phyloP scores from a whole-genome alignment of 2,113 vertebrate species.

The Silurus meridionalis region DNA sequence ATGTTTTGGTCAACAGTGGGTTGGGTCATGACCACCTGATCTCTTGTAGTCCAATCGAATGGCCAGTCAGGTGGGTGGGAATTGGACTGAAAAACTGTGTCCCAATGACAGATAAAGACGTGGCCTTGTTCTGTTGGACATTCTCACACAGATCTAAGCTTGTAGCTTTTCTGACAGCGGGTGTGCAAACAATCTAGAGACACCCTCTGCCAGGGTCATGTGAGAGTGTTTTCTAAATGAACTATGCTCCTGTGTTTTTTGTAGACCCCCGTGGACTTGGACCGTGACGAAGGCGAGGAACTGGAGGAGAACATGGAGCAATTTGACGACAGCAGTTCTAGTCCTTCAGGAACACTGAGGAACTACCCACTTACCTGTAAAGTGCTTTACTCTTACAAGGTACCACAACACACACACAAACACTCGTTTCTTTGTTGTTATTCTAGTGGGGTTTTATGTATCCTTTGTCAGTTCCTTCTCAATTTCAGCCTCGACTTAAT shows the following conservation, averaged over 20 bases:
- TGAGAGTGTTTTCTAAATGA: neutral
- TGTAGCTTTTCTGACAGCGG: neutral
- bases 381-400: constrained; percentile 97
- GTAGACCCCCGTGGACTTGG: constrained; percentile 85
- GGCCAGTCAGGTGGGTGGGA: neutral
- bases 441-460: neutral
- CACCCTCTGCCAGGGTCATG: neutral
- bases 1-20: neutral
- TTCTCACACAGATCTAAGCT: neutral
- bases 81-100: neutral
- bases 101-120: neutral
- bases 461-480: neutral
- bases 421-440: neutral
- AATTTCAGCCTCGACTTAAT: neutral
- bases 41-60: constrained; percentile 28
- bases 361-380: constrained; percentile 98
- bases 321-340: constrained; percentile 96
- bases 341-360: constrained; percentile 94
- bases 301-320: constrained; percentile 96
- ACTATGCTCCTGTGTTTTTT: constrained; percentile 48
- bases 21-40: constrained; percentile 31
- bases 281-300: constrained; percentile 92
- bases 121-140: neutral
- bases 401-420: constrained; percentile 58
- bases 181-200: neutral